These are phyloP conservation scores for Dryoscopus gambensis DNA, from an alignment of 2,113 vertebrate genomes.

Conservation along the genomic window DNA sequence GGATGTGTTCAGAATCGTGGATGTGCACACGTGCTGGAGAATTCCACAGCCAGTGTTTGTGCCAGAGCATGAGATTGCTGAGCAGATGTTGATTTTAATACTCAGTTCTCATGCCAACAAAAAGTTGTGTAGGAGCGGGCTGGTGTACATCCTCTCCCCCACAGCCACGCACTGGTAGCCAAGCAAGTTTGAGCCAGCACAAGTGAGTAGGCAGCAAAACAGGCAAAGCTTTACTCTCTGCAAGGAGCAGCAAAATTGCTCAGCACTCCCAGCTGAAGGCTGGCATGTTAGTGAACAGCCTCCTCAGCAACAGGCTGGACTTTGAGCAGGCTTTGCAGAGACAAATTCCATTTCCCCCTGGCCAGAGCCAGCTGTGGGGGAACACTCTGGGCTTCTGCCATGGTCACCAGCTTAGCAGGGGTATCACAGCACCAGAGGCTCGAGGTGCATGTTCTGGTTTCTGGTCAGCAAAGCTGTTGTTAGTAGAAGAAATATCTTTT, in stretches of 20 bases:
- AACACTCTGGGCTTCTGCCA: neutral
- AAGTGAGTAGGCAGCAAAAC: neutral
- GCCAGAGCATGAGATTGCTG: neutral
- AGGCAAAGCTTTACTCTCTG: neutral
- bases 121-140: neutral
- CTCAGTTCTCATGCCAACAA: neutral
- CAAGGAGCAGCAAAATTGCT: neutral
- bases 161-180: neutral
- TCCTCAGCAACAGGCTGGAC: neutral
- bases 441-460: rapidly evolving
- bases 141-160: slow-evolving; percentile 24
- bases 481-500: neutral
- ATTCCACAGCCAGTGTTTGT: neutral
- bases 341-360: neutral
- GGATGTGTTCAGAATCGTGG: neutral
- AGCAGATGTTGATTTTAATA: slow-evolving; percentile 32
- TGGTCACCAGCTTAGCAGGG: neutral
- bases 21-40: neutral
- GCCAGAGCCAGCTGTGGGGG: neutral
- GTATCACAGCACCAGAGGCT: neutral
- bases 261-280: neutral
- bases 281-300: neutral
- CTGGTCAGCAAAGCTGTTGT: neutral
- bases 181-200: neutral
- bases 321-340: slow-evolving; percentile 34